Evolutionary conservation across 1,140 invertebrate genomes (phyloP).

Genomic region (Ptiloglossa arizonensis): DNA sequence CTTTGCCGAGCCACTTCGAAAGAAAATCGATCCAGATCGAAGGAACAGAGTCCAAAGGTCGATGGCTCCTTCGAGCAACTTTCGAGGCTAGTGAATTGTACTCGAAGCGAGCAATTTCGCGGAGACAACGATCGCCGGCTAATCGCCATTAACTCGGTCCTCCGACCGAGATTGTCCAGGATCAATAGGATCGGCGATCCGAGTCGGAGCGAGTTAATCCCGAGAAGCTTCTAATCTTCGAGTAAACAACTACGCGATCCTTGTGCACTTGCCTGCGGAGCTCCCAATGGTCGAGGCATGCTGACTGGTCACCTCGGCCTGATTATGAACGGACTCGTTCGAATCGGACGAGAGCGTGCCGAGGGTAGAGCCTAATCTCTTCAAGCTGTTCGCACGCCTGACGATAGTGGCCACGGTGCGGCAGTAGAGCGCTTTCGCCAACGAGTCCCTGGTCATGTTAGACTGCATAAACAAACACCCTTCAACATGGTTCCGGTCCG

Average conservation of each 20-base stretch:
- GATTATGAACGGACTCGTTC: conserved; percentile 95
- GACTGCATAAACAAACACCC: conserved; percentile 82
- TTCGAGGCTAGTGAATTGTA: too few species aligned
- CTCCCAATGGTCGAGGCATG: conserved; percentile 93
- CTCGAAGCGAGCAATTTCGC: too few species aligned
- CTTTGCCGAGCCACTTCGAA: too few species aligned
- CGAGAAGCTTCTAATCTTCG: neutral
- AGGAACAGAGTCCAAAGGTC: too few species aligned
- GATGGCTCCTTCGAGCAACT: too few species aligned
- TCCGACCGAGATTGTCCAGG: too few species aligned
- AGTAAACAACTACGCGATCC: neutral
- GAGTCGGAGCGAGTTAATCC: neutral
- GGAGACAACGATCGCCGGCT: too few species aligned
- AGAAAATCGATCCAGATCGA: too few species aligned
- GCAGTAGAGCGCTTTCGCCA: conserved; percentile 96
- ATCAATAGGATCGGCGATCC: too few species aligned
- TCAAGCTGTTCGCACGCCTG: conserved; percentile 94
- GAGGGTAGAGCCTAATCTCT: conserved; percentile 92
- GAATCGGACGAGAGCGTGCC: conserved; percentile 95
- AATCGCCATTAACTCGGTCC: too few species aligned
- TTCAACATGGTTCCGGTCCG: conserved; percentile 30
- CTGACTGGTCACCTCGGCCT: conserved; percentile 91
- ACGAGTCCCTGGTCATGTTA: conserved; percentile 92
- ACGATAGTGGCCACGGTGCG: conserved; percentile 97
- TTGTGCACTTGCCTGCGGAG: conserved; percentile 76